Evolutionary conservation across 2,888 invertebrate genomes (phyloP), one percentile per base, ranked within the genome.

Genomic region (Neoaliturus tenellus): DNA sequence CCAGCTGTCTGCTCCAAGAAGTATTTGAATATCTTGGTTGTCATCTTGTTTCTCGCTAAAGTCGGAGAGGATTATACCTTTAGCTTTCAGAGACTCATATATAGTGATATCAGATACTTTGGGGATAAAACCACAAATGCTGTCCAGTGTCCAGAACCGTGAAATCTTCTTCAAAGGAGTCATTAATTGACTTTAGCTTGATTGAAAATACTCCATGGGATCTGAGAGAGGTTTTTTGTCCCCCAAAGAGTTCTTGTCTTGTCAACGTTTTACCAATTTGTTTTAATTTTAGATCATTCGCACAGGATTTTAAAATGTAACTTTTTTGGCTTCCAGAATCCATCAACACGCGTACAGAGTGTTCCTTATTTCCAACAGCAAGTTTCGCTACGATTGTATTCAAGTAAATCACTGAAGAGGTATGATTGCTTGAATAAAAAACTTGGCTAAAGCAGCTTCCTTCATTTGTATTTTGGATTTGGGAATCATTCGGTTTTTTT

Each of bases 321-420:
- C 84, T 85, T 25, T 75, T 81, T 67, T 85, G 84, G 25, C 84
- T 83, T 17, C 85, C 85, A 28, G 81, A 51, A 33, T 85, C 85
- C 10, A 81, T 73, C 62, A 84, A 51, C 71, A 82, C 83, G 62
- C 85, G 17, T 5, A 82, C 84, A 14, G 23, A 31, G 44, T 25
- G 33, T 41, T 83, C 69, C 20, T 73, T 44, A 6, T 12, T 48
- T 48, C 14, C 48, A 4, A 48, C 48, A n/a, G 17, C 48, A n/a
- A 48, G 14, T n/a, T 48, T 48, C 48, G 17, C 48, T 12, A 48
- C 17, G 17, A 48, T 8, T 3, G 48, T 48, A n/a, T n/a, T 48
- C 17, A 48, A n/a, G 14, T 48, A 48, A 48, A 48, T n/a, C 48
- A 48, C 48, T 48, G 48, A n/a, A 12, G 48, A 48, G 4, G 4